A percentile compares a stretch with the other conserved stretches of the same genome.
phyloP scores from a whole-genome alignment of 2,888 invertebrate genomes.

The Pocota personata region DNA sequence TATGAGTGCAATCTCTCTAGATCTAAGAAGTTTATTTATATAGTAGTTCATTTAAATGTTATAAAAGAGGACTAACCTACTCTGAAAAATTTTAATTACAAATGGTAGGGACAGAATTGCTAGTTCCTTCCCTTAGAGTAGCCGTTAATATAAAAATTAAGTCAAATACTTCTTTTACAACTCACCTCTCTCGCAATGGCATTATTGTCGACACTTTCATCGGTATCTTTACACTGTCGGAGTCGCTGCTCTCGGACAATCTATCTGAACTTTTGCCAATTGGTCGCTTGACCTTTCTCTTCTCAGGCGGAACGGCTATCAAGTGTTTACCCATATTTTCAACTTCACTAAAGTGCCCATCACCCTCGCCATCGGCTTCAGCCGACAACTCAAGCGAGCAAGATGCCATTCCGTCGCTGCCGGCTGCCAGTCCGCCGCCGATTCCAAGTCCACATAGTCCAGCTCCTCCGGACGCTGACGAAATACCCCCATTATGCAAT shows the following conservation, averaged over 20 bases:
- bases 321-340: conserved; percentile 83
- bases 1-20: too few relatives aligned
- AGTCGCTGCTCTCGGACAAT: conserved; percentile 89
- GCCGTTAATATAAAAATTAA: too few relatives aligned
- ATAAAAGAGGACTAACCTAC: too few relatives aligned
- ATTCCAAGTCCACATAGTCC: conserved; percentile 51
- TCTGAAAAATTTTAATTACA: too few relatives aligned
- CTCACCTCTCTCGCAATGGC: conserved; percentile 86
- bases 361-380: conserved; percentile 82
- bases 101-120: too few relatives aligned
- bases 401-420: conserved; percentile 78
- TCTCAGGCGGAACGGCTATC: conserved; percentile 79
- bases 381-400: conserved; percentile 80
- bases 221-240: conserved; percentile 88
- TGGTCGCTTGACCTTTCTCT: conserved; percentile 82
- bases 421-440: conserved; percentile 57
- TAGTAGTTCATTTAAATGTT: too few relatives aligned
- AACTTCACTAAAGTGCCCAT: conserved; percentile 83
- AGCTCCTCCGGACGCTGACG: conserved; percentile 74
- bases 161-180: conserved; percentile 26
- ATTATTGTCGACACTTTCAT: conserved; percentile 84
- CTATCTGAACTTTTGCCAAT: conserved; percentile 82
- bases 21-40: too few relatives aligned
- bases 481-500: conserved; percentile 70
- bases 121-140: too few relatives aligned